Conservation (phyloP, 2,113 vertebrate genomes). For the Bubo scandiacus region DNA sequence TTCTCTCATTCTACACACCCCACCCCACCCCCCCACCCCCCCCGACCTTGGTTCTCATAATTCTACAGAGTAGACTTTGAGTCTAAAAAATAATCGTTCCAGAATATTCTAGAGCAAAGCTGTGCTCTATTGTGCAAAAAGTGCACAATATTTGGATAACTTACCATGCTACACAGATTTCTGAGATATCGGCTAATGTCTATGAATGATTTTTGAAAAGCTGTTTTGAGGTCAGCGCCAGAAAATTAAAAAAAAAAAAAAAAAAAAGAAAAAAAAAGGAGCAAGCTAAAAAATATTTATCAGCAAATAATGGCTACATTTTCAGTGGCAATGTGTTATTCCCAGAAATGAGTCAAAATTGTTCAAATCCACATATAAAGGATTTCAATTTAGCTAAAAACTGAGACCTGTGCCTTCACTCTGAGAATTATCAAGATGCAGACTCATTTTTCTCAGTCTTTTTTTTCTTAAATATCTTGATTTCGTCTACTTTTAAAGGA, state of each 20-base stretch:
- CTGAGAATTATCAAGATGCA: background rate
- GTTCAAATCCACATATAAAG: background rate
- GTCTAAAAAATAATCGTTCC: background rate
- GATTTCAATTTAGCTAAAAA: background rate
- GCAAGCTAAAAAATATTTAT: background rate
- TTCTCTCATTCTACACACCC: background rate
- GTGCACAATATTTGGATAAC: background rate
- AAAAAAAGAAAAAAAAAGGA: no score
- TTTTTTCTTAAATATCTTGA: background rate
- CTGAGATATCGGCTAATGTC: background rate
- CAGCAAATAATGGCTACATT: background rate
- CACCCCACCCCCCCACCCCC: rapidly evolving
- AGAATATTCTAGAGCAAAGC: background rate
- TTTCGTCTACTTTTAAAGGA: background rate
- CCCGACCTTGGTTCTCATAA: background rate
- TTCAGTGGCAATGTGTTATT: background rate
- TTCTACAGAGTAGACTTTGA: background rate
- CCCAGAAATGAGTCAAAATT: background rate
- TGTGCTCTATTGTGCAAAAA: background rate
- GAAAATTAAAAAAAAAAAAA: background rate
- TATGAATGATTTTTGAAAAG: background rate
- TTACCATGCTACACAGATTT: background rate
- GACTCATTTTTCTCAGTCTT: background rate
- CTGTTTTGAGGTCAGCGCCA: background rate
- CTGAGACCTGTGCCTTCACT: background rate